Base-by-base conservation (phyloP, 2,797 vertebrate species). In the Sebastolobus alascanus region DNA sequence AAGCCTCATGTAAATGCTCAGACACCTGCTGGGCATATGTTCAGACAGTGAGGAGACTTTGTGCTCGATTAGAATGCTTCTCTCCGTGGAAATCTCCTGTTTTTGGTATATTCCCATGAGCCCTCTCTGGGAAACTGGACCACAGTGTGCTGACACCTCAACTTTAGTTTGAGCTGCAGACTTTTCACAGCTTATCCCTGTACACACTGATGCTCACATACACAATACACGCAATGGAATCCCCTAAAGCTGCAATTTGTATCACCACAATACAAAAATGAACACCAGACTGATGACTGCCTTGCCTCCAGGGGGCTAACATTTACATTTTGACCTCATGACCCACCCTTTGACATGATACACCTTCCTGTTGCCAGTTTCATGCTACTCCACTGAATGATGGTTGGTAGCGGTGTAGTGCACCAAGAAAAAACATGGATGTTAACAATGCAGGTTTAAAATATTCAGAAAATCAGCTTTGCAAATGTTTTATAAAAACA, bases 1-100 rank as follows among this genome's bases (percentile, higher is more conserved):
- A 73, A 83, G 84, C 83, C 66, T 81, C 66, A 74, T 73, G 76
- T 75, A 79, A 82, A 77, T 69, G 59, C 46, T 83, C 38, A 69
- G 56, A 67, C 79, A 79, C 74, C 83, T 84, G 81, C 60, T 46
- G 52, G 81, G 46, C 67, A 73, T 66, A 69, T 61, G 69, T 55
- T 81, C 59, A 83, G 58, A 75, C 58, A 40, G 81, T 12, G 11
- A 63, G 40, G 16, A 71, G 40, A 35, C 29, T 71, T 68, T 64
- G 68, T 77, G 56, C 68, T 58, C 38, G 70, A 82, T 76, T 65
- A 84, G 35, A 67, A 31, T n/a, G 31, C 9, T 56, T 46, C 37
- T 67, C 73, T 77, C 37, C 9, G 20, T 59, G 76, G 66, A 82
- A 66, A 79, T 77, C 22, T 74, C 40, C 40, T 66, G 31, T 63